phyloP scores from a whole-genome alignment of 2,888 invertebrate species.

The Allygus modestus region DNA sequence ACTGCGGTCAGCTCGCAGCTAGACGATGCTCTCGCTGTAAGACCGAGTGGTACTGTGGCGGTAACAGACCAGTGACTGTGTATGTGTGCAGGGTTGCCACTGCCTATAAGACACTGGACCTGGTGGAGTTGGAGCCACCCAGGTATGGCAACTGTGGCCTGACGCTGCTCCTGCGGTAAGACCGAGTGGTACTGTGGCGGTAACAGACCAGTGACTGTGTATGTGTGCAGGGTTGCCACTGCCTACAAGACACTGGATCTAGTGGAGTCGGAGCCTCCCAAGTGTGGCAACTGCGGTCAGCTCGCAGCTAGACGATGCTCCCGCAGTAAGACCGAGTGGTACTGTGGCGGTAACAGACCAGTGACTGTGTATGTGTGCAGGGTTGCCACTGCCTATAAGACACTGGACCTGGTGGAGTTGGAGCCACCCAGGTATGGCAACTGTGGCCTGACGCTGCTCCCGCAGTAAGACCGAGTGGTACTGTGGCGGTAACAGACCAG shows the following conservation, averaged over 20 bases:
- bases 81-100: slow-evolving; percentile 81
- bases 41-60: slow-evolving; percentile 91
- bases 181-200: slow-evolving; percentile 92
- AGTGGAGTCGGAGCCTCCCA: slow-evolving; percentile 78
- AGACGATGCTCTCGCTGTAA: slow-evolving; percentile 93
- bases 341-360: too few relatives aligned
- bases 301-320: too few relatives aligned
- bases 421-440: slow-evolving; percentile 81
- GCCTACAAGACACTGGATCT: slow-evolving; percentile 85
- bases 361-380: too few relatives aligned
- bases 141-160: slow-evolving; percentile 86
- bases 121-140: slow-evolving; percentile 79
- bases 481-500: too few relatives aligned
- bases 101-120: slow-evolving; percentile 84
- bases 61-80: too few relatives aligned
- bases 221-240: slow-evolving; percentile 80
- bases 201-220: too few relatives aligned
- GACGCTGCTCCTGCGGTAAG: slow-evolving; percentile 92
- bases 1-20: slow-evolving; percentile 86
- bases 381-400: slow-evolving; percentile 84
- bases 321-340: too few relatives aligned
- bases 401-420: slow-evolving; percentile 81
- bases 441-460: slow-evolving; percentile 90
- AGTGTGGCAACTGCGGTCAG: too few relatives aligned
- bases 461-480: too few relatives aligned